These are phyloP conservation scores for Lacerta viridis DNA, from an alignment of 2,797 vertebrate species.

Conservation along the genomic window DNA sequence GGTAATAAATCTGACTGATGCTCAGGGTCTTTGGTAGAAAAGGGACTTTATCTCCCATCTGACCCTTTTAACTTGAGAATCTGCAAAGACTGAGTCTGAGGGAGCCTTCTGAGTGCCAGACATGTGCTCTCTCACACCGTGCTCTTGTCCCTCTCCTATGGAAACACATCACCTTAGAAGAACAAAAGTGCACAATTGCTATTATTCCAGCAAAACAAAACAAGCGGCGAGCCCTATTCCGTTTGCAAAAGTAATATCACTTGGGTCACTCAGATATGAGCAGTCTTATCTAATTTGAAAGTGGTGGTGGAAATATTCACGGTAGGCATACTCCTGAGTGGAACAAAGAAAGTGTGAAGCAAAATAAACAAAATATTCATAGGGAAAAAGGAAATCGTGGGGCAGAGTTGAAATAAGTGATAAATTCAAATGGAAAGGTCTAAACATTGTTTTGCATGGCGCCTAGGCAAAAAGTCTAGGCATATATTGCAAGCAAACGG, in stretches of 20 bases:
- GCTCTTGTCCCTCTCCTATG: not conserved
- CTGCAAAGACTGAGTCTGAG: not conserved
- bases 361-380: slow-evolving; percentile 45
- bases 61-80: not conserved
- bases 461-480: slow-evolving; percentile 24
- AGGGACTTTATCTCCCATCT: too few species aligned
- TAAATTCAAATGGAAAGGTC: slow-evolving; percentile 47
- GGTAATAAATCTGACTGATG: too few species aligned
- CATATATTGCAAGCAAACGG: slow-evolving; percentile 2
- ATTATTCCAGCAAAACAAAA: slow-evolving; percentile 12
- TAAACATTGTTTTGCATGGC: not conserved
- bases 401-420: slow-evolving; percentile 47
- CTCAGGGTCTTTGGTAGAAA: too few species aligned
- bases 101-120: not conserved
- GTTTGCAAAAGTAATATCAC: slow-evolving; percentile 7
- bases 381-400: slow-evolving; percentile 20
- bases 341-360: slow-evolving; percentile 32
- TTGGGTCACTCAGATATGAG: not conserved
- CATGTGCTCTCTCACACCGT: not conserved
- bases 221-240: not conserved
- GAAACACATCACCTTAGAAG: not conserved
- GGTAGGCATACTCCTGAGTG: slow-evolving; percentile 27
- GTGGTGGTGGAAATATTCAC: slow-evolving; percentile 39
- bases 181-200: not conserved
- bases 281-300: slow-evolving; percentile 43